Base-by-base conservation (phyloP, 2,888 invertebrate genomes). In the Phengaris arion region DNA sequence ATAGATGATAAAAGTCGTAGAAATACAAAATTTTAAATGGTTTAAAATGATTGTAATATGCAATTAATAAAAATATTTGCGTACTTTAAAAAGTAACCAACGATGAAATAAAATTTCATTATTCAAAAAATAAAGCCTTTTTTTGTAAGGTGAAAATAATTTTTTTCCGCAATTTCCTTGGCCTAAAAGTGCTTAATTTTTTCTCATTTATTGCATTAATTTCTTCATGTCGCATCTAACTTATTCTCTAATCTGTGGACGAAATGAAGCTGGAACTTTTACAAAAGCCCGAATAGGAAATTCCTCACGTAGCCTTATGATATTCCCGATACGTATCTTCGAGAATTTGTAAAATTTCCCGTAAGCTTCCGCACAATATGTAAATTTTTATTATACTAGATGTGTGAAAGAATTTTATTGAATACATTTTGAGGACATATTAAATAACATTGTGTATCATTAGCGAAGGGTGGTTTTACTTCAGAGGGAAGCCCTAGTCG, bases 291-390 rank as follows among this genome's bases (percentile, higher is more conserved):
- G 57, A 46, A 57, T 13, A 48, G 75, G 70, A 75, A 75, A 57
- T 75, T 59, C 70, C 57, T 59, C 70, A 57, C 59, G 57, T 70
- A 48, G 69, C 69, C 69, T 69, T 68, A 55, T 75, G 69, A 69
- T 69, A 69, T 57, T 55, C 75, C 57, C 69, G 69, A 69, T 75
- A 75, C 75, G 59, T 75, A 57, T 57, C 69, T 70, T 35, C 13
- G 70, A 35, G 70, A n/a, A 48, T 72, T 51, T 57, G 59, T 57
- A 59, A 70, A 72, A 59, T 55, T 57, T 51, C 22, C 35, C 59
- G 51, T 70, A 57, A 72, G 72, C 70, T 75, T 70, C 12, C 69
- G 13, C 64, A 70, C 69, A 75, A 70, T 70, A 46, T 75, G 52
- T 70, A 70, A 22, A 51, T 70, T 22, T 22, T 51, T 51, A 51